Base-by-base conservation (phyloP, 2,797 vertebrate genomes). In the Hydrophis major region DNA sequence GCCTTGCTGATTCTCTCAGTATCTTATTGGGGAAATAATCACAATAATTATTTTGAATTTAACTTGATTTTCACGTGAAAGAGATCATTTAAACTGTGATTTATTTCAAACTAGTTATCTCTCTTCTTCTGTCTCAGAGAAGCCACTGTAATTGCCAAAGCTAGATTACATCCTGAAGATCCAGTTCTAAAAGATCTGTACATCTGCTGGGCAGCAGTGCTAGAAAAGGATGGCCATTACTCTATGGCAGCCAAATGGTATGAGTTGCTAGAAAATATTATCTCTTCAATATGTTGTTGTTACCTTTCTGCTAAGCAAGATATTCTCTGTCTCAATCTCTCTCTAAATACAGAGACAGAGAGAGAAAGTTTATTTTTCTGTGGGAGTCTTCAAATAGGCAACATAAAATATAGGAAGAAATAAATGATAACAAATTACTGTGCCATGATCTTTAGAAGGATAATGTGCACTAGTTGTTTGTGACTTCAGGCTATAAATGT, bases 161-260 rank as follows among this genome's bases (percentile, higher is more conserved):
- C 99, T 89, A 96, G 99, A 92, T 97, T 99, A 89, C 98, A 98
- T 4, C 97, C 98, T 0, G 98, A 99, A 0, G 99, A 99, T 83
- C 98, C 98, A 0, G 87, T 98, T 32, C 96, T 99, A 93, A 98
- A 96, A 95, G 98, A 99, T 32, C 97, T 99, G 4, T 99, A 99
- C 96, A 97, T 96, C 69, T 97, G 95, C 93, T 99, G 99, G 99
- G 99, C 98, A 7, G 95, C 98, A 0, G n/a, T 98, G 55, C 97
- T 99, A 87, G 99, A 99, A 96, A 99, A 98, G 86, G 99, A 99
- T 4, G 99, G 99, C 4, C 99, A 99, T 95, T 99, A 99, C 63
- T 98, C 99, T 16, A 97, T 98, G 28, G 99, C 99, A 0, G 99
- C 99, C 63, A 99, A 99, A 96, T 99, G 99, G 99, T 99, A 96